Conservation (phyloP, 2,113 vertebrate genomes). For the Pelusios castaneus region DNA sequence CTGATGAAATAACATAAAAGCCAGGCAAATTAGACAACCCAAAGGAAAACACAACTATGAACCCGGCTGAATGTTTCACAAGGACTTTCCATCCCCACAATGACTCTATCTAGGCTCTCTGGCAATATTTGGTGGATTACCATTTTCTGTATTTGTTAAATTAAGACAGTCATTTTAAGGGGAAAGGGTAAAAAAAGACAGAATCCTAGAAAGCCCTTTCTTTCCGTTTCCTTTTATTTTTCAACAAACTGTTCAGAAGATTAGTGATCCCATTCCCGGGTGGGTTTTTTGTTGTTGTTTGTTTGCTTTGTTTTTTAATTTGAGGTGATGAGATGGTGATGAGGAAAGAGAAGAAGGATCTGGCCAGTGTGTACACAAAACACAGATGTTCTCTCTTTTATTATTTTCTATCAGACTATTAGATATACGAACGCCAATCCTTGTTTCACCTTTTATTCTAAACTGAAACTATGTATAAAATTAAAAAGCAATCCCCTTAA, state of each 20-base stretch:
- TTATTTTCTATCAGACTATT: background rate
- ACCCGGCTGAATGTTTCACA: background rate
- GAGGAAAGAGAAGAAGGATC: background rate
- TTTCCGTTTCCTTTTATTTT: background rate
- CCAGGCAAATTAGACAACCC: background rate
- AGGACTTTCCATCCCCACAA: background rate
- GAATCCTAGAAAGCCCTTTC: background rate
- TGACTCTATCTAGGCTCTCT: background rate
- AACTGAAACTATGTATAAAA: background rate
- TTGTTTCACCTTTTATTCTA: background rate
- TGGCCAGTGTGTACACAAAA: background rate
- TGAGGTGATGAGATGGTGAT: background rate
- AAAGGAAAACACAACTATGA: background rate
- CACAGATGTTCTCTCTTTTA: background rate
- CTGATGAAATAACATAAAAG: background rate
- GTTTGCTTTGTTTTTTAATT: background rate
- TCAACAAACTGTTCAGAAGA: background rate
- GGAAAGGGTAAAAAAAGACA: background rate
- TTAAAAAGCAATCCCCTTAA: background rate
- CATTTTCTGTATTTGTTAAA: background rate
- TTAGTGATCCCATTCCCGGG: background rate
- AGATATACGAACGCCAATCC: fast-evolving
- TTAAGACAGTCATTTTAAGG: background rate
- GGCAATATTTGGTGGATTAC: background rate
- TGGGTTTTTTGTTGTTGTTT: too few relatives aligned